Evolutionary conservation across 2,888 invertebrate genomes (phyloP).

Genomic region (Hyalella azteca): DNA sequence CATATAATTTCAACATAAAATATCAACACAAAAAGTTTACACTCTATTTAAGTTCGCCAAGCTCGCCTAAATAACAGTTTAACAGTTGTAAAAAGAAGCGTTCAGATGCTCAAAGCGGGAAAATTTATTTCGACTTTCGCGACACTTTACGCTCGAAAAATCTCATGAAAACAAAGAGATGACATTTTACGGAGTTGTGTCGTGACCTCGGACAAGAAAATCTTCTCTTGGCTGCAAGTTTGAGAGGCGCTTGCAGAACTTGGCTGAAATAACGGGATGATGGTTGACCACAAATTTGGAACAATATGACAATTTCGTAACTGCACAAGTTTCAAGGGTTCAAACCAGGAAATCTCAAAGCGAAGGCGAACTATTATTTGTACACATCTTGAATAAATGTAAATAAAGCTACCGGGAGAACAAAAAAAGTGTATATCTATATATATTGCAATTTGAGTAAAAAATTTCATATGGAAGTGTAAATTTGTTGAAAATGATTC

Average conservation of each 20-base stretch:
- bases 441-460: neutral
- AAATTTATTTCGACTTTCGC: neutral
- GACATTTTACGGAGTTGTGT: neutral
- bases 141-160: neutral
- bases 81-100: neutral
- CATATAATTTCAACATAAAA: too few relatives aligned
- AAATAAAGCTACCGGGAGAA: neutral
- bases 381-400: neutral
- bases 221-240: neutral
- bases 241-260: neutral
- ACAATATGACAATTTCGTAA: neutral
- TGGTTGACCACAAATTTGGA: conserved; percentile 5
- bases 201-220: conserved; percentile 4
- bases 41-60: neutral
- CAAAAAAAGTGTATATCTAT: neutral
- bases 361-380: neutral
- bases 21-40: neutral
- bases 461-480: neutral
- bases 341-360: neutral
- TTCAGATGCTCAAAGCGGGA: neutral
- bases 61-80: neutral
- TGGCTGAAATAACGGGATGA: neutral
- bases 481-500: neutral
- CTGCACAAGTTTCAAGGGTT: neutral
- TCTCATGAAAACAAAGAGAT: neutral